Evolutionary conservation across 2,888 invertebrate species (phyloP), one percentile per base, ranked within the genome.

Genomic region (Heliconius erato): DNA sequence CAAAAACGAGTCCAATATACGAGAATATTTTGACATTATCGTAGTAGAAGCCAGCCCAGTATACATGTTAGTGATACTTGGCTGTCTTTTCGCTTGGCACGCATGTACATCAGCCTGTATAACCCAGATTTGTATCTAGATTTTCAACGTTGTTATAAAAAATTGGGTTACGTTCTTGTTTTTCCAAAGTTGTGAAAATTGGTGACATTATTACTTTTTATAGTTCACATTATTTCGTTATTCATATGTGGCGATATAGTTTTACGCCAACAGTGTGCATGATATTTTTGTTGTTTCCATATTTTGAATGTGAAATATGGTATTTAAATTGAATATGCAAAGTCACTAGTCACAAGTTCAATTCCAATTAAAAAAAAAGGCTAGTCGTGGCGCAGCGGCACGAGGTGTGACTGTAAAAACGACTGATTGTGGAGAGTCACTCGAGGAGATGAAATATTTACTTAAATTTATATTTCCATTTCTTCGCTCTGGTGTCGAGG

Each of bases 11-110:
- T 11, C 11, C 0, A 28, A 28, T 16, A 67, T 7, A 67, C n/a
- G n/a, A n/a, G n/a, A n/a, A n/a, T 67, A 67, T 67, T 16, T 32
- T 32, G 86, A 86, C 54, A 68, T 49, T 35, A 86, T 89, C 91
- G 93, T 94, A 92, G 92, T 92, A 92, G 91, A 91, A 88, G 90
- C 90, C 88, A 88, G 90, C 90, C 88, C 90, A 76, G 28, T 78
- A 72, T 44, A 72, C 16, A 49, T 26, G 49, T 26, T 26, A 78
- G 78, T 26, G 67, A 78, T 78, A 68, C 78, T 78, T 78, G 78
- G 78, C 78, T 23, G 68, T 79, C 79, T 79, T 40, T 79, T 79
- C 79, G 90, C 92, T 94, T 95, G 94, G 94, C 94, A 94, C 91
- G 91, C 89, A 71, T 82, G 80, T 71, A 85, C 91, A 93, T 94